Base-by-base conservation (phyloP, 2,888 invertebrate species). In the Andrena bucephala region DNA sequence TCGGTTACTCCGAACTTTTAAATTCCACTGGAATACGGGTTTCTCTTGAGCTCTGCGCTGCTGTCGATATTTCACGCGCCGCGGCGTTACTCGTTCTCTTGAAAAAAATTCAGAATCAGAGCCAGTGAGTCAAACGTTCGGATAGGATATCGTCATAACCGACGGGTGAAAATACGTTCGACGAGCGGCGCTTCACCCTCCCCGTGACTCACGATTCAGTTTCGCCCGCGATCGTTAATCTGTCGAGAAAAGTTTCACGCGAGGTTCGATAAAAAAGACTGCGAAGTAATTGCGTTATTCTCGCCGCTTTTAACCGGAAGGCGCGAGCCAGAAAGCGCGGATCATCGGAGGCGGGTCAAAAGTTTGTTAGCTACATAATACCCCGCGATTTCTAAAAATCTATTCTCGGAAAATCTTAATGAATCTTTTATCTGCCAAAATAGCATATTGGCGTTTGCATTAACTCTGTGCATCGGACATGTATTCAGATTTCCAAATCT, bases 121-220 rank as follows among this genome's bases (percentile, higher is more conserved):
- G 63, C 31, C 31, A 36, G 36, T 74, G 78, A 82, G 52, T 83
- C 82, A 82, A 70, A 73, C 67, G 2, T 27, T 54, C n/a, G 48
- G 72, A 59, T 77, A 77, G 73, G 50, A 73, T 77, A 68, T 81
- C 75, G 68, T 54, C 63, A 31, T 66, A 29, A 66, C 54, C 8
- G 69, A 2, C 62, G 2, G 16, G 36, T 57, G 59, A 71, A 79
- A 75, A 71, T 80, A 76, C 52, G 76, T 66, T 48, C 76, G 72
- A 70, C 48, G 76, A 79, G 42, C 42, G 71, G 63, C 71, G 8
- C 36, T 24, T 24, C 68, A 59, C 79, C 79, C 79, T 48, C 20
- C 59, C n/a, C 10, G 63, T 83, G 82, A 83, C 29, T 83, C 80
- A 83, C 52, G 68, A 72, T 69, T 54, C 24, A 20, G 54, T 52